phyloP scores from a whole-genome alignment of 2,797 vertebrate genomes.

The Myotis vivesi region DNA sequence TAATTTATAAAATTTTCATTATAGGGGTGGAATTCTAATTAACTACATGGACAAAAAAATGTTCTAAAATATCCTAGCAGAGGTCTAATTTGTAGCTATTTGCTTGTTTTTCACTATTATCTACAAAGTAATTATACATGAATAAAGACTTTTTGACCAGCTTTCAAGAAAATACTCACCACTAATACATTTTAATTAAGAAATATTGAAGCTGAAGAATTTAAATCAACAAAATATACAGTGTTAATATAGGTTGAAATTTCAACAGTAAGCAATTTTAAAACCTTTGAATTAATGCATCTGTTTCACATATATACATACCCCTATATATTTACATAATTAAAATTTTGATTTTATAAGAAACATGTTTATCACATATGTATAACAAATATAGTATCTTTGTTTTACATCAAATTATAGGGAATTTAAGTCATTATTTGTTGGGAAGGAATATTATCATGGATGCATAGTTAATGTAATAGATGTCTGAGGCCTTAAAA shows the following conservation, averaged over 20 bases:
- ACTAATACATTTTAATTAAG: slow-evolving; percentile 90
- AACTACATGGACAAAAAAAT: slow-evolving; percentile 25
- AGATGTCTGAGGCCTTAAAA: not conserved
- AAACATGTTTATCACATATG: not conserved
- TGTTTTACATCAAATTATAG: not conserved
- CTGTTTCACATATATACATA: not conserved
- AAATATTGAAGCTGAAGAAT: slow-evolving; percentile 86
- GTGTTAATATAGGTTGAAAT: slow-evolving; percentile 59
- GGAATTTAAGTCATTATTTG: not conserved
- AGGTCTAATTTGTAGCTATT: slow-evolving; percentile 74
- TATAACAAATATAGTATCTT: not conserved
- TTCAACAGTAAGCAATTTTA: slow-evolving; percentile 62
- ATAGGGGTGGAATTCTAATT: slow-evolving; percentile 51
- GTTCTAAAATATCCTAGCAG: slow-evolving; percentile 62
- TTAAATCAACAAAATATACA: slow-evolving; percentile 88
- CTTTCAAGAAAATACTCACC: slow-evolving; percentile 93
- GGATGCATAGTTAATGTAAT: not conserved
- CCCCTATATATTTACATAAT: not conserved
- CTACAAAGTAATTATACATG: slow-evolving; percentile 87
- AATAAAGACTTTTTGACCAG: slow-evolving; percentile 89
- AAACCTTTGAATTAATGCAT: not conserved
- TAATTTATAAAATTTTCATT: slow-evolving; percentile 28
- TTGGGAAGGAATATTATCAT: not conserved
- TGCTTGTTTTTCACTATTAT: slow-evolving; percentile 80
- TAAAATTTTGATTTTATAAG: not conserved